Percentiles rank a stretch among this genome's conserved stretches.
Evolutionary conservation across 2,888 invertebrate genomes (phyloP).

Genomic region (Capitulum mitella): DNA sequence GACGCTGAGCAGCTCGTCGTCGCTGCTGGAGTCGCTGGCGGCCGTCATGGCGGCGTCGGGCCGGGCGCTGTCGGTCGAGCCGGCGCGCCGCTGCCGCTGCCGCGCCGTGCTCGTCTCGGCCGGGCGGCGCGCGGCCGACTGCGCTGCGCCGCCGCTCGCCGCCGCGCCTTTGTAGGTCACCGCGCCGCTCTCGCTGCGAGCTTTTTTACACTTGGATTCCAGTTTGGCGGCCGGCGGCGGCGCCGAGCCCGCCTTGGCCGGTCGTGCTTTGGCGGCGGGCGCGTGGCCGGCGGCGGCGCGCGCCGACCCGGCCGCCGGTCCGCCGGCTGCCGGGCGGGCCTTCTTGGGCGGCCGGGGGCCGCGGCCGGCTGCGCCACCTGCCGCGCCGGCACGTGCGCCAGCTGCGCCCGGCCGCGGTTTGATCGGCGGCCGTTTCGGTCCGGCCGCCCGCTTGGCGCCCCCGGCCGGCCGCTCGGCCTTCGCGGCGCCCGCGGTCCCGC

Average conservation of each 20-base stretch:
- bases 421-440: neutral
- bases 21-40: neutral
- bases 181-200: conserved; percentile 3
- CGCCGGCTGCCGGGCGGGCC: neutral
- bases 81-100: too few relatives aligned
- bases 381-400: neutral
- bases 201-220: conserved; percentile 7
- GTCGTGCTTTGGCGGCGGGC: too few relatives aligned
- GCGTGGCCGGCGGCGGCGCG: too few relatives aligned
- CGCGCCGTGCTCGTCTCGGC: neutral
- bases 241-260: neutral
- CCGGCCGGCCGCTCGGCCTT: neutral
- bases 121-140: neutral
- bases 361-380: neutral
- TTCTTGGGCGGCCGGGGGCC: neutral
- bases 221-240: neutral
- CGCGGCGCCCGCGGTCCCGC: neutral
- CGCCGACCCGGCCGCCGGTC: neutral
- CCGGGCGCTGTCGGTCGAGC: too few relatives aligned
- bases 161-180: conserved; percentile 15
- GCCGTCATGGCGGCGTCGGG: too few relatives aligned
- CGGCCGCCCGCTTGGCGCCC: neutral
- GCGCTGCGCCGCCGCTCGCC: neutral
- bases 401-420: neutral
- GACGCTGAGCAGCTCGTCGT: neutral